Percentiles rank a stretch among this genome's conserved stretches.
Evolutionary conservation across 2,797 vertebrate genomes (phyloP).

Genomic region (Sebastes hubbsi): DNA sequence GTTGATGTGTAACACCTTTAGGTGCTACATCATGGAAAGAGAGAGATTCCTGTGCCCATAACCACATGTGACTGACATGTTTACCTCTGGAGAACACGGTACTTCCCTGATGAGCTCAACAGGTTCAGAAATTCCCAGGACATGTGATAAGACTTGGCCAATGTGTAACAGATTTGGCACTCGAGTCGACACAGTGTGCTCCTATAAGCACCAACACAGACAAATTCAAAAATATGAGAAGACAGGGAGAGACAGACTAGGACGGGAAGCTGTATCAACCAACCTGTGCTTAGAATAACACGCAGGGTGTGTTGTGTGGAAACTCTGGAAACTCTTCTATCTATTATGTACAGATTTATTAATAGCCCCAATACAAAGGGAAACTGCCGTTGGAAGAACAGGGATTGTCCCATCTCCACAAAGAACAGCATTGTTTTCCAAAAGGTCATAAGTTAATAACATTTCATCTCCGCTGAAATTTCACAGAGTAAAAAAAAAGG

Average conservation of each 20-base stretch:
- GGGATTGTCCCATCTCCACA: slow-evolving; percentile 36
- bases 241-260: neutral
- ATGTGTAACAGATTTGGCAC: slow-evolving; percentile 70
- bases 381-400: slow-evolving; percentile 55
- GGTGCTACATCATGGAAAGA: slow-evolving; percentile 22
- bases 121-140: slow-evolving; percentile 53
- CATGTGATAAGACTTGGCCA: slow-evolving; percentile 62
- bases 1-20: slow-evolving; percentile 30
- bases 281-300: slow-evolving; percentile 48
- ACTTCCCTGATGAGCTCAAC: slow-evolving; percentile 57
- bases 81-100: slow-evolving; percentile 44
- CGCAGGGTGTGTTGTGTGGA: slow-evolving; percentile 50
- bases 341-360: slow-evolving; percentile 57
- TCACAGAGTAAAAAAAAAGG: neutral
- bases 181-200: neutral
- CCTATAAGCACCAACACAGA: neutral
- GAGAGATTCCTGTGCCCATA: slow-evolving; percentile 24
- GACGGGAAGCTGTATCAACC: slow-evolving; percentile 33
- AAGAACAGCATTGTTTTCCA: slow-evolving; percentile 50
- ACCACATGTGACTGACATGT: slow-evolving; percentile 55
- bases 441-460: slow-evolving; percentile 40
- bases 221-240: slow-evolving; percentile 23
- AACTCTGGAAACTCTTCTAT: slow-evolving; percentile 48
- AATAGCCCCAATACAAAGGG: slow-evolving; percentile 59
- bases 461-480: slow-evolving; percentile 9